phyloP scores from a whole-genome alignment of 1,140 invertebrate species.

The Bombus picipes region DNA sequence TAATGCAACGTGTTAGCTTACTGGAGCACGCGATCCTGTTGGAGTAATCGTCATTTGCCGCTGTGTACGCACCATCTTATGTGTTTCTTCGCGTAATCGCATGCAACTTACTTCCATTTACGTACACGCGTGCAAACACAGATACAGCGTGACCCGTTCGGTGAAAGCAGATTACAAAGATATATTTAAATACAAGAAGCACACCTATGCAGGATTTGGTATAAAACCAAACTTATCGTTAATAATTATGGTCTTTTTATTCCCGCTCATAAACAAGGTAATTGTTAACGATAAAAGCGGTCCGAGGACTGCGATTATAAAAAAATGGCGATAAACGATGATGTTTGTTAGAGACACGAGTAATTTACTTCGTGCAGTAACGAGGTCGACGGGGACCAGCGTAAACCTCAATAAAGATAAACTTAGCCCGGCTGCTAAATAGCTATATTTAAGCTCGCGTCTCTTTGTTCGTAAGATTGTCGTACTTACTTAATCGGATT shows the following conservation, averaged over 20 bases:
- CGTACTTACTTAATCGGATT: slow-evolving; percentile 27
- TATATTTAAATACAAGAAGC: no score
- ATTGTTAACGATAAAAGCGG: no score
- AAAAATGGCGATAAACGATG: not conserved
- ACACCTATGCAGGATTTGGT: no score
- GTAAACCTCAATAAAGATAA: slow-evolving; percentile 77
- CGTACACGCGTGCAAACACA: slow-evolving; percentile 14
- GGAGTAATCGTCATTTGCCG: not conserved
- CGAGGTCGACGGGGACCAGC: slow-evolving; percentile 66
- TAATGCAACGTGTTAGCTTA: not conserved
- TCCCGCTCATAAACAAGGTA: no score
- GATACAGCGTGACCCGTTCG: not conserved
- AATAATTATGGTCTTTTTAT: no score
- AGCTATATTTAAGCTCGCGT: slow-evolving; percentile 74
- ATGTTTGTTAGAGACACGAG: not conserved
- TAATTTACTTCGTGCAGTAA: slow-evolving; percentile 61
- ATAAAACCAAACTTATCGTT: no score
- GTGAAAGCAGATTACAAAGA: slow-evolving; percentile 2
- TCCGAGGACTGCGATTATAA: not conserved
- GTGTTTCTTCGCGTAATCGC: slow-evolving; percentile 32
- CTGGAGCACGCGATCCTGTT: slow-evolving; percentile 43
- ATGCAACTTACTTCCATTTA: not conserved
- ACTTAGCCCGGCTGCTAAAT: slow-evolving; percentile 65
- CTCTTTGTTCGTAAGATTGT: slow-evolving; percentile 62
- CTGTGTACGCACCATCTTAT: not conserved